phyloP scores from a whole-genome alignment of 2,888 invertebrate genomes.

The Lacanobia wlatinum region DNA sequence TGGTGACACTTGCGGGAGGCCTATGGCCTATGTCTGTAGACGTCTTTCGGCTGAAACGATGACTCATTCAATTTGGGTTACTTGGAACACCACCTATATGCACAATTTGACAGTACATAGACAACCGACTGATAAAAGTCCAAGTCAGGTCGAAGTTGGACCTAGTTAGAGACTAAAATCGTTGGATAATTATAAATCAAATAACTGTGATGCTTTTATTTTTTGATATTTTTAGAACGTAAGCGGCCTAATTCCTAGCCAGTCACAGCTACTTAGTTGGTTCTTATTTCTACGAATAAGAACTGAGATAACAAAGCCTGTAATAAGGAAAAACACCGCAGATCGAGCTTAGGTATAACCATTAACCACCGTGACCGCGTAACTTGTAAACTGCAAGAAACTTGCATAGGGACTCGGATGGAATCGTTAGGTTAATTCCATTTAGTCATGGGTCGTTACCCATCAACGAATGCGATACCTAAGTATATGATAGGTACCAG shows the following conservation, averaged over 20 bases:
- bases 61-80: too few relatives aligned
- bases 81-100: too few relatives aligned
- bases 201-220: too few relatives aligned
- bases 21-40: too few relatives aligned
- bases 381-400: constrained; percentile 35
- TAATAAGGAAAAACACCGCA: not conserved
- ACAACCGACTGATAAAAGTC: not conserved
- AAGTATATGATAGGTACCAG: not conserved
- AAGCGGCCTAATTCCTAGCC: too few relatives aligned
- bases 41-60: too few relatives aligned
- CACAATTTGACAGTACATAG: not conserved
- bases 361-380: constrained; percentile 12
- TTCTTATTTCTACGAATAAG: not conserved
- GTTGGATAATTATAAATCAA: not conserved
- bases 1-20: too few relatives aligned
- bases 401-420: constrained; percentile 31
- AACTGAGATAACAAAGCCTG: not conserved
- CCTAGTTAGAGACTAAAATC: not conserved
- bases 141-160: not conserved
- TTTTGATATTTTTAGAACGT: too few relatives aligned
- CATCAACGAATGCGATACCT: constrained; percentile 1
- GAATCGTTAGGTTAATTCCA: constrained; percentile 46
- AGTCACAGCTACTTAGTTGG: not conserved
- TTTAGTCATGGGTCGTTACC: constrained; percentile 16
- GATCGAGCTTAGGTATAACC: not conserved